phyloP scores from a whole-genome alignment of 2,113 vertebrate genomes.

The Proteles cristata region DNA sequence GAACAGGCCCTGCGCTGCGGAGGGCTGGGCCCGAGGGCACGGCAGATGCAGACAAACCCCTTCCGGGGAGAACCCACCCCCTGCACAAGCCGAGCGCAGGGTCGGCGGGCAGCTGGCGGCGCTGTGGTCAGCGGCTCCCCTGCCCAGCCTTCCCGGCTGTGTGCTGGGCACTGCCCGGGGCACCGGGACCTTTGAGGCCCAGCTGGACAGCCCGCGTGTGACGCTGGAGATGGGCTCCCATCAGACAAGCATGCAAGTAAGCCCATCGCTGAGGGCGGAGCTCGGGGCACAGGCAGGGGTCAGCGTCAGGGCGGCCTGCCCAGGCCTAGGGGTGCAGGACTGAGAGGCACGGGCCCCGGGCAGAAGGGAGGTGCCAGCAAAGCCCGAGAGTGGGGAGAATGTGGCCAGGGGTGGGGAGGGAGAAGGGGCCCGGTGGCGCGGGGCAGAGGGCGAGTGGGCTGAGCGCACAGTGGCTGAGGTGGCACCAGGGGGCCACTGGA shows the following conservation, averaged over 20 bases:
- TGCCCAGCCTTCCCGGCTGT: too few relatives aligned
- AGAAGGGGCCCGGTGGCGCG: background rate
- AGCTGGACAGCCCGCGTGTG: background rate
- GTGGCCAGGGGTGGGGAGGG: too few relatives aligned
- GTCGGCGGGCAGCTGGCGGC: background rate
- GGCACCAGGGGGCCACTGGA: background rate
- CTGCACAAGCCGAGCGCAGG: background rate
- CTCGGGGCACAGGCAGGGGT: background rate
- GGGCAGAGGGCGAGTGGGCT: background rate
- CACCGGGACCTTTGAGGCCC: background rate
- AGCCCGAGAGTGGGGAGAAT: background rate
- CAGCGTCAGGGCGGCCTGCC: background rate
- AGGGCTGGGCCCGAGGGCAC: background rate
- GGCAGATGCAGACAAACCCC: background rate
- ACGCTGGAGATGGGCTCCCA: background rate
- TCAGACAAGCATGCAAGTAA: background rate
- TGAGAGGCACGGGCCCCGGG: rapidly evolving
- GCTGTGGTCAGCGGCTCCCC: background rate
- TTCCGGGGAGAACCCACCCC: background rate
- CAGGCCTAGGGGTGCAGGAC: background rate
- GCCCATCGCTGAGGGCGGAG: background rate
- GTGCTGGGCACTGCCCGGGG: background rate
- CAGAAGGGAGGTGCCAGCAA: background rate
- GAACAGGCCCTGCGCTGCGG: background rate
- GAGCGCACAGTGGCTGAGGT: background rate